Evolutionary conservation across 2,113 vertebrate genomes (phyloP), one percentile per base, ranked within the genome.

Genomic region (Leucosticte australis): DNA sequence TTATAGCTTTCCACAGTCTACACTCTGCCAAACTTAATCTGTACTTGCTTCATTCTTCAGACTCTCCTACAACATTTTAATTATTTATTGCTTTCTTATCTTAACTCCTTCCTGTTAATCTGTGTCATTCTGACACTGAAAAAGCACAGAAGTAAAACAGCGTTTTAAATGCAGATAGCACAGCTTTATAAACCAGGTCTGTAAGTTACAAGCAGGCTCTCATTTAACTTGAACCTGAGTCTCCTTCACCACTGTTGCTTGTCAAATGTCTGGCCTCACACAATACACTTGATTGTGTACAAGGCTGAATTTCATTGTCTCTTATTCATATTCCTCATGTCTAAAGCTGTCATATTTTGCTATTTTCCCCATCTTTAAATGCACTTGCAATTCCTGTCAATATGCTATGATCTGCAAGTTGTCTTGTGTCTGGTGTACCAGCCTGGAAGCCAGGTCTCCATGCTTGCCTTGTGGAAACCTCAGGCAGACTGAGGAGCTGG

Each of bases 11-110:
- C 78, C 52, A 28, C 41, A 80, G 59, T 4, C 91, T 31, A 44
- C 37, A 10, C 37, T 87, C 85, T 24, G 87, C 59, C 75, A 93
- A 50, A 90, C 71, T 57, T 79, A 62, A 90, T 94, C 87, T 80
- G 53, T 57, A 62, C 70, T 91, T 62, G 50, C 63, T 85, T 76
- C 59, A 90, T 77, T 80, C 75, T 59, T 85, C 71, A 93, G 70
- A 52, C 55, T 77, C 50, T 49, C 75, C 93, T 86, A 67, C 59
- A 80, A 28, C 17, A 0, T 67, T 94, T 90, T 64, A 92, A 62
- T 92, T 92, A 93, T 94, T 95, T 91, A 92, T 62, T 87, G 91
- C 91, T 85, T 17, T 78, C 78, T 95, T 91, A 92, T 84, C 89
- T 95, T 50, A 94, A 91, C 39, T 62, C 46, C 70, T 85, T 77